Conservation (phyloP, 2,797 vertebrate species). For the Peromyscus aztecus region DNA sequence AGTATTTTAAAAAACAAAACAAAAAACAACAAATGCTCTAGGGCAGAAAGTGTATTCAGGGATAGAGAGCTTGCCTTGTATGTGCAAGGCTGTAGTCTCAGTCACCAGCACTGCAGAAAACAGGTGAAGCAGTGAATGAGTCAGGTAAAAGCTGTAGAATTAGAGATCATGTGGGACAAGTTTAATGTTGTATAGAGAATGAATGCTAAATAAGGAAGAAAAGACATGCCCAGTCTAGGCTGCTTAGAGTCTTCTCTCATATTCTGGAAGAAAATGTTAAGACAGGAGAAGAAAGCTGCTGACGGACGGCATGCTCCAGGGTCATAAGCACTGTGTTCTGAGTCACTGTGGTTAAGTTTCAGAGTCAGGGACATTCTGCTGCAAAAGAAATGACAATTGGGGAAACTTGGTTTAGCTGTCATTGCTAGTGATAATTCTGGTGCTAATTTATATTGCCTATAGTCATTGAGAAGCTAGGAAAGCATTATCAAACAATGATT, state of each 20-base stretch:
- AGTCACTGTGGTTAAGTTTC: neutral
- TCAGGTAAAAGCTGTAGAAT: constrained; percentile 11
- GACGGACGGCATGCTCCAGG: neutral
- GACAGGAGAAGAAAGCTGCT: neutral
- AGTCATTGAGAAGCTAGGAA: constrained; percentile 32
- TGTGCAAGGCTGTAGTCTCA: neutral
- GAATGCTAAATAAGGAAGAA: neutral
- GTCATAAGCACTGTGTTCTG: neutral
- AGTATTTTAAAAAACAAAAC: neutral
- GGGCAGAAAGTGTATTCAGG: no score
- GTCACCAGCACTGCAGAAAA: neutral
- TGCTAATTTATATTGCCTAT: constrained; percentile 51
- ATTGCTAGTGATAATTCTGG: constrained; percentile 25
- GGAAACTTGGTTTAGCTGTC: neutral
- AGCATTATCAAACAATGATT: neutral
- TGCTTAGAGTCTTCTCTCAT: constrained; percentile 13
- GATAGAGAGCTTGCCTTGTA: neutral
- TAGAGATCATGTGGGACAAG: neutral
- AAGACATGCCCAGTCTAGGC: neutral
- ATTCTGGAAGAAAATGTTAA: constrained; percentile 11
- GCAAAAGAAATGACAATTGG: neutral
- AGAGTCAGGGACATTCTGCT: neutral
- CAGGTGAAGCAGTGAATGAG: neutral
- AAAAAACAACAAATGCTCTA: neutral
- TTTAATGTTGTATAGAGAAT: constrained; percentile 22